Percentiles rank a stretch among this genome's conserved stretches.
Conservation (phyloP, 2,888 invertebrate species). For the Eupithecia dodoneata region DNA sequence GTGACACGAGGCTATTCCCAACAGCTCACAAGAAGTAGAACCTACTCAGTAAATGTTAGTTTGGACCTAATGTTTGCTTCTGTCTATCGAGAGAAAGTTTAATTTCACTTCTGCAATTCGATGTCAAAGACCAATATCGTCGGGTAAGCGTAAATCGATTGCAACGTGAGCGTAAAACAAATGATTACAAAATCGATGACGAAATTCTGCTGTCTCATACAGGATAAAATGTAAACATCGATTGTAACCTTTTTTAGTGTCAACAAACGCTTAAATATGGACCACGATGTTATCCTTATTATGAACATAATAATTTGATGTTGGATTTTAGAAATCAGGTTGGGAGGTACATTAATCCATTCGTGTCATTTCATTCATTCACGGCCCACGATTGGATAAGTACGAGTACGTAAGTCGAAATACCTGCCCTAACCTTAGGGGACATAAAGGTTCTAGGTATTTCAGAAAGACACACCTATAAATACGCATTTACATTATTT, state of each 20-base stretch:
- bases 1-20: not conserved
- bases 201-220: not conserved
- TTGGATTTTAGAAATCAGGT: constrained; percentile 4
- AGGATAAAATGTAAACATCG: constrained; percentile 9
- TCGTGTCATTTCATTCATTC: no score
- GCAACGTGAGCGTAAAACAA: not conserved
- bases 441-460: no score
- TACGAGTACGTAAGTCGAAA: not conserved
- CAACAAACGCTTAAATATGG: constrained; percentile 29
- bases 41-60: not conserved
- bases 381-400: no score
- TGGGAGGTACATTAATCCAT: not conserved
- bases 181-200: constrained; percentile 9
- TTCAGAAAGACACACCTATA: not conserved
- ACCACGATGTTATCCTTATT: constrained; percentile 10
- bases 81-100: not conserved
- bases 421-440: not conserved
- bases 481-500: not conserved
- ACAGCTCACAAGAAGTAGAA: not conserved
- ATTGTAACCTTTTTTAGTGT: constrained; percentile 27
- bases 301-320: constrained; percentile 17
- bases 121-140: not conserved
- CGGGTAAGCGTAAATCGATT: not conserved
- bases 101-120: constrained; percentile 4
- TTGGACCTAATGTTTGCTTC: not conserved